phyloP scores from a whole-genome alignment of 2,113 vertebrate species.

The Pseudopodoces humilis region DNA sequence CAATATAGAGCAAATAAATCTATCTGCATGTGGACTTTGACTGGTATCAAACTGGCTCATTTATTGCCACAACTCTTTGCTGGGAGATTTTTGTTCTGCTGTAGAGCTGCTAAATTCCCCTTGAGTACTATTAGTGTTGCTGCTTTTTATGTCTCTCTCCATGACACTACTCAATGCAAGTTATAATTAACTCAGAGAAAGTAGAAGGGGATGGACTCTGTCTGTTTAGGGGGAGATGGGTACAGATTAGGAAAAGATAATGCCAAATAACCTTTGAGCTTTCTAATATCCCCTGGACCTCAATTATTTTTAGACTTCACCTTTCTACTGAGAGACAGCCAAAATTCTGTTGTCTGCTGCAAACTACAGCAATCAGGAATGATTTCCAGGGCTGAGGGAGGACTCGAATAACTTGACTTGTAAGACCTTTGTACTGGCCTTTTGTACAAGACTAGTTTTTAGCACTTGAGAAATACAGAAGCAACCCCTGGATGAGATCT shows the following conservation, averaged over 20 bases:
- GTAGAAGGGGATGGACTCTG: conserved; percentile 51
- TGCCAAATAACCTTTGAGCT: neutral
- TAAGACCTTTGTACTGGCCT: conserved; percentile 17
- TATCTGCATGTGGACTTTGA: conserved; percentile 59
- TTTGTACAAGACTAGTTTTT: conserved; percentile 3
- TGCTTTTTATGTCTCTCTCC: conserved; percentile 72
- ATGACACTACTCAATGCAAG: conserved; percentile 68
- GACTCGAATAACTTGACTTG: neutral
- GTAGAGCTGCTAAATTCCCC: conserved; percentile 69
- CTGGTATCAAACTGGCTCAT: conserved; percentile 69
- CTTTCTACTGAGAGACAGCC: neutral
- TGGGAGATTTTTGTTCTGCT: conserved; percentile 70
- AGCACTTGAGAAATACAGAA: neutral
- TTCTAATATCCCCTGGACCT: neutral
- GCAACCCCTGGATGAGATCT: neutral
- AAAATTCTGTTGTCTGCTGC: neutral
- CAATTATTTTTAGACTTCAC: conserved; percentile 3
- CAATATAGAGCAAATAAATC: conserved; percentile 53
- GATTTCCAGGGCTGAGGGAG: neutral
- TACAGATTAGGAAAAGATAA: neutral
- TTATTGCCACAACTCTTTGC: conserved; percentile 68
- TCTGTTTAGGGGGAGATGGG: neutral
- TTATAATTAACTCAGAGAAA: conserved; percentile 72
- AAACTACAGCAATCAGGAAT: neutral
- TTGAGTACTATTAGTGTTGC: conserved; percentile 68